Conservation (phyloP, 2,797 vertebrate genomes). For the Anguilla marmorata region DNA sequence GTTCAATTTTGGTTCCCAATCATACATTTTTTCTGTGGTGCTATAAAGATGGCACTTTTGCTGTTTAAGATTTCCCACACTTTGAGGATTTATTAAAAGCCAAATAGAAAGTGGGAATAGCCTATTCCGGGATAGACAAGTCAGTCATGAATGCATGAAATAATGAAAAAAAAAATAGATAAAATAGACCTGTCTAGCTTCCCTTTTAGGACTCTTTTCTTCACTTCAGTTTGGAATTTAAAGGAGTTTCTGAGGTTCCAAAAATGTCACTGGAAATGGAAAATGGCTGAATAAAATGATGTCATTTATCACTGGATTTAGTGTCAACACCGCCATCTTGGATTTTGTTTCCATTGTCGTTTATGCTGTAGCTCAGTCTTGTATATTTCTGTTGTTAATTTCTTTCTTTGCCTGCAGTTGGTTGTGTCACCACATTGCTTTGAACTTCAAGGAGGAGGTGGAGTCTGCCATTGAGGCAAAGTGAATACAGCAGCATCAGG, state of each 20-base stretch:
- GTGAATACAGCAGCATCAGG: not conserved
- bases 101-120: not conserved
- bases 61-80: not conserved
- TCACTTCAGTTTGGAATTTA: not conserved
- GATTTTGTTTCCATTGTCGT: not conserved
- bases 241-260: not conserved
- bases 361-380: not conserved
- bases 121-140: too few relatives aligned
- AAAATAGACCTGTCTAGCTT: not conserved
- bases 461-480: not conserved
- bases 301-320: not conserved
- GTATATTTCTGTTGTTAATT: not conserved
- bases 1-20: not conserved
- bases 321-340: not conserved
- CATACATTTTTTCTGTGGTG: not conserved
- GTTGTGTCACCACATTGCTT: not conserved
- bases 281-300: not conserved
- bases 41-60: not conserved
- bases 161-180: too few relatives aligned
- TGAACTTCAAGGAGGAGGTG: not conserved
- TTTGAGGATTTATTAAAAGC: not conserved
- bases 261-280: not conserved
- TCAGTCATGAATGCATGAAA: too few relatives aligned
- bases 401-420: not conserved
- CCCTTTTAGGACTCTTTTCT: not conserved